Evolutionary conservation across 2,888 invertebrate genomes (phyloP).

Genomic region (Luperina testacea): DNA sequence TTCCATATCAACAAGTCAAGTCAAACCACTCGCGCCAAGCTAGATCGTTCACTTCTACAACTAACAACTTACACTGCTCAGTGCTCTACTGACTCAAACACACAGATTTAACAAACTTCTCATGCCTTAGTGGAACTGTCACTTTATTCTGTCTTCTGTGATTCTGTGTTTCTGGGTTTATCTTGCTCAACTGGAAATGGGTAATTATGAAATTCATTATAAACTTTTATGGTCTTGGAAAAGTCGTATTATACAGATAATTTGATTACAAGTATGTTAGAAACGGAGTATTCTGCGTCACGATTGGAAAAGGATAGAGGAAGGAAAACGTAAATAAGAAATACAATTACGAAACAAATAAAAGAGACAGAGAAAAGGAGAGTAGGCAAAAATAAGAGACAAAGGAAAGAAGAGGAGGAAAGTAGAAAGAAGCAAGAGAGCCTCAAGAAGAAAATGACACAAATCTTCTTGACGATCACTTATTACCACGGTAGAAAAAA

Average conservation of each 20-base stretch:
- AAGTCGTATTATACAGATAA: background rate
- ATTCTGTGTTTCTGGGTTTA: slow-evolving; percentile 10
- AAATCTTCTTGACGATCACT: background rate
- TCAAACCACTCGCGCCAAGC: slow-evolving; percentile 37
- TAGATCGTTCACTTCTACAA: slow-evolving; percentile 54
- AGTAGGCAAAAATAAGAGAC: background rate
- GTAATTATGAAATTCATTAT: background rate
- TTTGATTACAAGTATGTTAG: background rate
- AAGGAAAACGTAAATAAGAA: background rate
- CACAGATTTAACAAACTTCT: slow-evolving; percentile 55
- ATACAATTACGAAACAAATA: background rate
- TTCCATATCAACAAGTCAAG: slow-evolving; percentile 59
- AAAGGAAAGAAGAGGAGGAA: background rate
- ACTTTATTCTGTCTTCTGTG: slow-evolving; percentile 42
- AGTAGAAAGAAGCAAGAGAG: background rate
- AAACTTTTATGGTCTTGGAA: background rate
- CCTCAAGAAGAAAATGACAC: background rate
- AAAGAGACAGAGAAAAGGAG: background rate
- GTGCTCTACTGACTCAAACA: slow-evolving; percentile 44
- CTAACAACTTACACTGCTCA: slow-evolving; percentile 52
- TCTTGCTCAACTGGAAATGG: background rate
- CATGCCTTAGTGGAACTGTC: slow-evolving; percentile 43
- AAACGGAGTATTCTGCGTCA: background rate
- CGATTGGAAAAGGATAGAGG: background rate
- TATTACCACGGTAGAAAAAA: background rate